Evolutionary conservation across 2,113 vertebrate species (phyloP).

Genomic region (Platysternon megacephalum): DNA sequence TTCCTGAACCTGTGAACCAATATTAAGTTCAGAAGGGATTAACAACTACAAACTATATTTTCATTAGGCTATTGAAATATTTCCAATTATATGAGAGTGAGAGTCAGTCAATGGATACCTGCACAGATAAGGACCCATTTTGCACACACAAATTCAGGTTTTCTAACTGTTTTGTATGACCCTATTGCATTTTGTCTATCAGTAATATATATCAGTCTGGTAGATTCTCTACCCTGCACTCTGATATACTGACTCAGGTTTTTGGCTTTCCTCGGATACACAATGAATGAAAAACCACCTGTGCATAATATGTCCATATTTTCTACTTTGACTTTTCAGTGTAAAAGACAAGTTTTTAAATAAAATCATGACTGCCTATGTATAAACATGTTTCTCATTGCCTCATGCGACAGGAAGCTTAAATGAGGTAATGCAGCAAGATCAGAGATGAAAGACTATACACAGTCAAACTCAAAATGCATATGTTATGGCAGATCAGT

Average conservation of each 20-base stretch:
- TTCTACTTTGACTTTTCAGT: neutral
- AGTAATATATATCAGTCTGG: too few relatives aligned
- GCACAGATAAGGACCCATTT: neutral
- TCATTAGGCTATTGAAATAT: neutral
- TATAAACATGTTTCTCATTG: neutral
- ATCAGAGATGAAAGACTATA: neutral
- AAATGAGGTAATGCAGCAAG: neutral
- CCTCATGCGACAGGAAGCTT: neutral
- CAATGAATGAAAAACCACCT: neutral
- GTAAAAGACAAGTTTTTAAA: neutral
- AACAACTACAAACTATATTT: neutral
- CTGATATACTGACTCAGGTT: neutral
- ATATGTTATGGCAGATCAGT: neutral
- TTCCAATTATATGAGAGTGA: neutral
- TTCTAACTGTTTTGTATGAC: neutral
- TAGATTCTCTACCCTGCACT: too few relatives aligned
- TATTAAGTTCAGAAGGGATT: neutral
- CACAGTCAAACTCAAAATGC: neutral
- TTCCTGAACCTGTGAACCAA: neutral
- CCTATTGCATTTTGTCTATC: neutral
- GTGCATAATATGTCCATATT: neutral
- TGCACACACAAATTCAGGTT: neutral
- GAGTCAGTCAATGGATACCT: neutral
- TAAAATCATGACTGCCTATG: neutral
- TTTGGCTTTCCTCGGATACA: neutral